These are phyloP conservation scores for Osmerus eperlanus DNA, from an alignment of 2,113 vertebrate species.

Conservation along the genomic window DNA sequence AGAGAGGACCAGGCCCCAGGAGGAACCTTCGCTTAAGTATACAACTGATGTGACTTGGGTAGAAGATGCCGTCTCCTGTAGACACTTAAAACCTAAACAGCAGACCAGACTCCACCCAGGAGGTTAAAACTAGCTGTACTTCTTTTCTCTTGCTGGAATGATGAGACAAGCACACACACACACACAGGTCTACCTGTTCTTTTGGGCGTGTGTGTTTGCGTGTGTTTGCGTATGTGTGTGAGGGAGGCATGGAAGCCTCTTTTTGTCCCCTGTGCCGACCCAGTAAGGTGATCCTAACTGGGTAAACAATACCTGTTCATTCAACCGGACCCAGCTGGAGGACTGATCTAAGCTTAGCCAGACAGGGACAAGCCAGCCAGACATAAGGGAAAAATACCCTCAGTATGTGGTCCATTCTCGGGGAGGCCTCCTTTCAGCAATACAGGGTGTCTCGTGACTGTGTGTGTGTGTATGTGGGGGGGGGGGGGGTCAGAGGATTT, in stretches of 20 bases:
- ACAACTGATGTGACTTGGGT: no score
- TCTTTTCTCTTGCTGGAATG: neutral
- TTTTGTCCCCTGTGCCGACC: slow-evolving; percentile 47
- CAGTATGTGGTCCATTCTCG: slow-evolving; percentile 38
- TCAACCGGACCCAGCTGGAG: slow-evolving; percentile 53
- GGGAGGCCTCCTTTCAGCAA: slow-evolving; percentile 35
- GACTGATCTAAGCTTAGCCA: slow-evolving; percentile 44
- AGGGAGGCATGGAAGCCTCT: slow-evolving; percentile 31
- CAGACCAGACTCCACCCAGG: neutral
- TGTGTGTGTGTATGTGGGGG: neutral
- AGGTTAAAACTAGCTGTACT: neutral
- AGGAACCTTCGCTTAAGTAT: no score
- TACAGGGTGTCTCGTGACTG: slow-evolving; percentile 14
- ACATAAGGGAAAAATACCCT: slow-evolving; percentile 35
- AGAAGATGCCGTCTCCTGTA: no score
- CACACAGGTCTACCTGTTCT: neutral
- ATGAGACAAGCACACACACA: neutral
- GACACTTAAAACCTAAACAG: neutral
- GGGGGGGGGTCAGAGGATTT: slow-evolving; percentile 29
- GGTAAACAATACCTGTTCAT: slow-evolving; percentile 65
- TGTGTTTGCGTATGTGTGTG: neutral
- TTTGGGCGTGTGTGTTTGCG: neutral
- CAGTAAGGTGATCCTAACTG: slow-evolving; percentile 61
- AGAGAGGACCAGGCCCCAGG: no score
- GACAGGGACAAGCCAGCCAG: slow-evolving; percentile 33